Evolutionary conservation across 2,113 vertebrate species (phyloP).

Genomic region (Catharus minimus): DNA sequence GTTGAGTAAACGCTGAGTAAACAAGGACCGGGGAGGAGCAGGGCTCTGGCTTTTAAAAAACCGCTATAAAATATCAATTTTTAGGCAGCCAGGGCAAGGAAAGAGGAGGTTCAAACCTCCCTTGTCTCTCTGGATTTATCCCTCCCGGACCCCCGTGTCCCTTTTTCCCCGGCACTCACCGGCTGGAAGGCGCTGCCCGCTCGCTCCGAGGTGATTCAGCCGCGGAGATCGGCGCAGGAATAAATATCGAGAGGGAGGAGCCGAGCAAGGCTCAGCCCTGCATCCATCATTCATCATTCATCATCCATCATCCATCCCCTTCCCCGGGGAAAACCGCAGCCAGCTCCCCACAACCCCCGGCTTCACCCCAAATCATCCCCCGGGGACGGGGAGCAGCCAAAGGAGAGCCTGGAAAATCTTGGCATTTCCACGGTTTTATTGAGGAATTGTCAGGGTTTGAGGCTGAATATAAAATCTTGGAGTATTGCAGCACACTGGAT

Average conservation of each 20-base stretch:
- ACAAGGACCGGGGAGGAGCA: background rate
- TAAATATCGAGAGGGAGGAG: slow-evolving; percentile 63
- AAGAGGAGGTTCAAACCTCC: background rate
- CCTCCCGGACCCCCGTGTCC: background rate
- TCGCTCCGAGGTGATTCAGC: background rate
- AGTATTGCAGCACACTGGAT: no score
- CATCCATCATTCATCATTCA: background rate
- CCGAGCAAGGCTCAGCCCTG: background rate
- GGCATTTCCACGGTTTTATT: rapidly evolving
- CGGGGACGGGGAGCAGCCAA: rapidly evolving
- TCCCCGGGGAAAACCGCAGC: background rate
- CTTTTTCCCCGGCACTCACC: background rate
- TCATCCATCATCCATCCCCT: background rate
- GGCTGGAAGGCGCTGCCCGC: background rate
- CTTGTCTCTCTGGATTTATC: background rate
- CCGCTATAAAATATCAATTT: background rate
- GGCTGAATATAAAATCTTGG: background rate
- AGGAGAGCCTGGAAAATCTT: rapidly evolving
- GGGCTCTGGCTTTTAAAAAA: background rate
- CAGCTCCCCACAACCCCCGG: rapidly evolving
- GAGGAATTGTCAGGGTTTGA: background rate
- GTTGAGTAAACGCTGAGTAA: background rate
- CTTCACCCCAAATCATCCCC: rapidly evolving
- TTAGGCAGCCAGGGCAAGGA: rapidly evolving
- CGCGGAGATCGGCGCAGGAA: background rate